Conservation (phyloP, 1,140 invertebrate species). For the Drosophila sulfurigaster region DNA sequence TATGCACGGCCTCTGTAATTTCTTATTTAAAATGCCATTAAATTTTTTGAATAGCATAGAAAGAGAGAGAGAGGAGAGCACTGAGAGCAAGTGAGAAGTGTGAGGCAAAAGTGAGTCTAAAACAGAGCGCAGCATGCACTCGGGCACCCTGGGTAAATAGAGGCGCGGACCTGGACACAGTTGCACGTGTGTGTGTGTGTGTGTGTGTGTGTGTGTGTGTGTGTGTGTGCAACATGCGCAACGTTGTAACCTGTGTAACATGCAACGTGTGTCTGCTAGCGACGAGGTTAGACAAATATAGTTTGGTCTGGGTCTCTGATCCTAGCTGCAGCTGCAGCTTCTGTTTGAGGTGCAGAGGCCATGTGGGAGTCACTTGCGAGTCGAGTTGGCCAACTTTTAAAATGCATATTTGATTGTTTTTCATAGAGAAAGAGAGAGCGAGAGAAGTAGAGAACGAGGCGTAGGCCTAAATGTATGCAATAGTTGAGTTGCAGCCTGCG, state of each 20-base stretch:
- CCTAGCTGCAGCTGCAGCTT: constrained; percentile 50
- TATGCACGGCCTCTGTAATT: constrained; percentile 84
- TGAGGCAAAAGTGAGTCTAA: constrained; percentile 50
- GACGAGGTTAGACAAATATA: constrained; percentile 81
- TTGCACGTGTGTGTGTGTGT: background rate
- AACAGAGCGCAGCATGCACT: constrained; percentile 79
- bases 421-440: constrained; percentile 2
- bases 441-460: background rate
- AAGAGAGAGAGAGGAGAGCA: constrained; percentile 15
- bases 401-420: constrained; percentile 81
- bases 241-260: constrained; percentile 6
- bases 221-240: constrained; percentile 15
- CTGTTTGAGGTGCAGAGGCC: constrained; percentile 76
- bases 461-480: constrained; percentile 43
- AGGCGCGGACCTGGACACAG: constrained; percentile 54
- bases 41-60: constrained; percentile 85
- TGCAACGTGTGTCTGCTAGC: constrained; percentile 44
- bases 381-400: constrained; percentile 68
- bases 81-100: constrained; percentile 5
- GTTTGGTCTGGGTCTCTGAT: constrained; percentile 59
- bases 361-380: constrained; percentile 62
- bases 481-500: constrained; percentile 18
- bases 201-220: background rate
- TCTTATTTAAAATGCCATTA: constrained; percentile 85
- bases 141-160: constrained; percentile 73